Evolutionary conservation across 2,113 vertebrate genomes (phyloP), one percentile per base, ranked within the genome.

Genomic region (Hystrix brachyura): DNA sequence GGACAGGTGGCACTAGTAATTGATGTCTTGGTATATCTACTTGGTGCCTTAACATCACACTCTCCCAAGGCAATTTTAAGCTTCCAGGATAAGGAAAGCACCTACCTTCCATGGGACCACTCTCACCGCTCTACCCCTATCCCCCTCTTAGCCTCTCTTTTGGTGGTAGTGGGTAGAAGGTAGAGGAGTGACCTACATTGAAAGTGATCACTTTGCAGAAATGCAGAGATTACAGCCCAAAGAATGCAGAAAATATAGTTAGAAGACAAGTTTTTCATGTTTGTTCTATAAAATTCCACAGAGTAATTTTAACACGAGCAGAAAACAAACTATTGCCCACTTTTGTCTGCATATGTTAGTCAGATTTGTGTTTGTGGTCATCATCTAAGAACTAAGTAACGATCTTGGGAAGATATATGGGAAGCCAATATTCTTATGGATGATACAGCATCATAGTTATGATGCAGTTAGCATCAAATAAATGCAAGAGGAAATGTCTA

Each of bases 361-460:
- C 69, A 62, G 67, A 96, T 53, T 90, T 92, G 18, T 9, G 48
- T 96, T 67, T 82, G 32, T 90, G 53, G 46, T 79, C 76, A 27
- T 83, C 51, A 67, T 53, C 62, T 55, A 79, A 53, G 65, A 78
- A 67, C 59, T 51, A 92, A 81, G 29, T 12, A 55, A 78, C 32
- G 21, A 64, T n/a, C 53, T 83, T 82, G 53, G 29, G 51, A 51
- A 90, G 12, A 78, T 69, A 90, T 51, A 25, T 25, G 43, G 27
- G 38, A 88, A 92, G 46, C 57, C 79, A 94, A 14, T 88, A 43
- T 84, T 94, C 38, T 64, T 25, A 38, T 48, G 51, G 29, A 34
- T 72, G 72, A 10, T 38, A 14, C 5, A 59, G 53, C 34, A 7
- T 71, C 55, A 4, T 57, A 59, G 43, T 32, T 86, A 55, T 74